Base-by-base conservation (phyloP, 2,888 invertebrate species). In the Scaptomyza parva region DNA sequence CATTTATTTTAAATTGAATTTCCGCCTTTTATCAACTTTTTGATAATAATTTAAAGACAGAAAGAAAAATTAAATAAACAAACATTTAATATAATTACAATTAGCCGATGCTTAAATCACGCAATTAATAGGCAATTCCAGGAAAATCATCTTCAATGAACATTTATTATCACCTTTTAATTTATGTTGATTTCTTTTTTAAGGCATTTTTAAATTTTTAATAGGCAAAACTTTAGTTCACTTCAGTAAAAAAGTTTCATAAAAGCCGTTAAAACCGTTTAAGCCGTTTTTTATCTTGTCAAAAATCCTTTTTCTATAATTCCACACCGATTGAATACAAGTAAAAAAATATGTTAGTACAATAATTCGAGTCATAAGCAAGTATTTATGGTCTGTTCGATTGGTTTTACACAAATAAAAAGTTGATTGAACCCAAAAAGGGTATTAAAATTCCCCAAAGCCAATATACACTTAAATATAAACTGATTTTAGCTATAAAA, bases 1-100 rank as follows among this genome's bases (percentile, higher is more conserved):
- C 60, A 67, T 70, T 77, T 55, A 70, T 77, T 67, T 64, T 17
- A 66, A 80, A 73, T 80, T 76, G 67, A 82, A 79, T 72, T 73
- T 73, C 55, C 62, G 70, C 47, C 41, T 52, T 60, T 69, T 35
- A 44, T 41, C 51, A 26, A 33, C 17, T 59, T 54, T 62, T 66
- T 54, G n/a, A 61, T 53, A 44, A 55, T 48, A 35, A 45, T 57
- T 33, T 48, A 57, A 60, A 11, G 17, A 6, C 8, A 3, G 14
- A 14, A 26, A 30, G n/a, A 35, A 1, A 41, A 4, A 55, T 55
- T 40, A 26, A 47, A 40, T 52, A 43, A 26, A 43, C 11, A 35
- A 17, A 26, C 9, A 11, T 20, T 8, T 52, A 22, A 12, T 33
- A 8, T 7, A 9, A 11, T 7, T 30, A 17, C 18, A 58, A 43